phyloP scores from a whole-genome alignment of 2,113 vertebrate species.

The Axis porcinus region DNA sequence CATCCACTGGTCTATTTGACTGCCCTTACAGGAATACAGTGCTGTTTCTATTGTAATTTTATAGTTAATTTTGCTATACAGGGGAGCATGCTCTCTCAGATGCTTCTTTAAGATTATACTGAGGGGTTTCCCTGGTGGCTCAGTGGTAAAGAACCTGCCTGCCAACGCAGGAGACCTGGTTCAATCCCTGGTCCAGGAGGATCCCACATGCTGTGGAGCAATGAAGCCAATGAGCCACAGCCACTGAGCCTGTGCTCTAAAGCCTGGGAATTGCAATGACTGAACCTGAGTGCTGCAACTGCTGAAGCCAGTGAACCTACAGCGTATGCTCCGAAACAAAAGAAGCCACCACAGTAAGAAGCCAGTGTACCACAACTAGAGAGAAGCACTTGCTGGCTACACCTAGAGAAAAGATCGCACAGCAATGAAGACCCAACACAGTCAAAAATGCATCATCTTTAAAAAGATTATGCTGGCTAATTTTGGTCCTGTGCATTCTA shows the following conservation, averaged over 20 bases:
- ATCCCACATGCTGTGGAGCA: neutral
- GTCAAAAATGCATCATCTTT: neutral
- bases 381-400: neutral
- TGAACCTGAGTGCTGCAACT: neutral
- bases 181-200: accelerated
- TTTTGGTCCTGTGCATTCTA: neutral
- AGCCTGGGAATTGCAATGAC: neutral
- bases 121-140: neutral
- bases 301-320: neutral
- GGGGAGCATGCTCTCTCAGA: neutral
- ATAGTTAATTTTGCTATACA: neutral
- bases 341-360: neutral
- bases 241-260: neutral
- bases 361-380: neutral
- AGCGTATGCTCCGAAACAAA: neutral
- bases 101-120: neutral
- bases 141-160: neutral
- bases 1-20: neutral
- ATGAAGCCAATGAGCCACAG: neutral
- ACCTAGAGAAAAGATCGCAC: neutral
- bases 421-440: neutral
- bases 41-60: neutral
- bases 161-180: neutral
- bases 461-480: neutral
- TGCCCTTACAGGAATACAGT: neutral